These are phyloP conservation scores for Popillia japonica DNA, from an alignment of 1,140 invertebrate genomes.

Conservation along the genomic window DNA sequence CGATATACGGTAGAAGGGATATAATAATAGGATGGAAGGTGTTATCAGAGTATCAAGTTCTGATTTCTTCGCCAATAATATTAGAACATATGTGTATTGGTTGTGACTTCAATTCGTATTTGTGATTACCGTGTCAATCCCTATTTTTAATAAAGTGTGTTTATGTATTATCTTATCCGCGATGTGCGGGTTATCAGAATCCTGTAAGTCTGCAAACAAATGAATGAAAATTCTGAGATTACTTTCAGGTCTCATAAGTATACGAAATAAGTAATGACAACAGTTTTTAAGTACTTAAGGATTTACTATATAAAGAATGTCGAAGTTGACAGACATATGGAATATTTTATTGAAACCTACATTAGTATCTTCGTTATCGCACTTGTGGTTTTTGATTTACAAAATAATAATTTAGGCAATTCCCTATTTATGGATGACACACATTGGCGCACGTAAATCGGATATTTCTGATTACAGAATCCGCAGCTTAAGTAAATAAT, in stretches of 20 bases:
- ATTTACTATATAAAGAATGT: neutral
- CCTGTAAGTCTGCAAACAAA: conserved; percentile 8
- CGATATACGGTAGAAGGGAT: conserved; percentile 10
- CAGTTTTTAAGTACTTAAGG: neutral
- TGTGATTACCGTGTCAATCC: neutral
- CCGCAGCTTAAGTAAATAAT: no score
- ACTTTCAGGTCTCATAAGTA: neutral
- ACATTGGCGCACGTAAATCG: no score
- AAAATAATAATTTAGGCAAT: no score
- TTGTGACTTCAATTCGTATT: neutral
- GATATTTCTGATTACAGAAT: no score
- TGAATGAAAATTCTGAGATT: conserved; percentile 16
- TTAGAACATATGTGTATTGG: neutral
- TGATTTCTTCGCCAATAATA: conserved; percentile 31
- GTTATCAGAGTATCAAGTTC: conserved; percentile 11
- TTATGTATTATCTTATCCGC: conserved; percentile 26
- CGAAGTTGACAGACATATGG: no score
- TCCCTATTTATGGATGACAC: no score
- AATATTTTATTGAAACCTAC: no score
- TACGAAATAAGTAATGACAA: conserved; percentile 4
- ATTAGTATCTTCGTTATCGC: no score
- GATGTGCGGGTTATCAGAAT: neutral
- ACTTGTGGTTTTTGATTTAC: no score
- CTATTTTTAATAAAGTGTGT: no score
- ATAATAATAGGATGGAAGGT: conserved; percentile 2